These are phyloP conservation scores for Micromussa lordhowensis DNA, from an alignment of 92 coral and sea anemone species.

Conservation along the genomic window DNA sequence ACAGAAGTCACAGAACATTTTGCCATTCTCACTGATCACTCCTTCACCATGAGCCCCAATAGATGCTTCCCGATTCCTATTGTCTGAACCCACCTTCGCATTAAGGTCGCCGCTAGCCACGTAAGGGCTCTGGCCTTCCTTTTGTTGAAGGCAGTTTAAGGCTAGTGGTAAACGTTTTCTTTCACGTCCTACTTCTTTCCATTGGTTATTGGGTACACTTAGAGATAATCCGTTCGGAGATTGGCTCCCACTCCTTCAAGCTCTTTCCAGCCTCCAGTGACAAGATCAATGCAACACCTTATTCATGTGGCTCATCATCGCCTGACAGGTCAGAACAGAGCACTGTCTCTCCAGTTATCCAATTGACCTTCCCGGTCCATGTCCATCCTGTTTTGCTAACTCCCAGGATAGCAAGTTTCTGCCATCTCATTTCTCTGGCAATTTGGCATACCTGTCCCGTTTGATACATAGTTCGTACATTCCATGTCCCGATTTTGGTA, in stretches of 20 bases:
- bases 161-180: not conserved
- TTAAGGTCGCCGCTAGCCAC: not conserved
- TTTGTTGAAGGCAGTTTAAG: slow-evolving; percentile 7
- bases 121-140: slow-evolving; percentile 3
- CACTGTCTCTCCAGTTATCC: not conserved
- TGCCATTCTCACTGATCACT: too few species aligned
- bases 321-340: slow-evolving; percentile 3
- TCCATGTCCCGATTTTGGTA: slow-evolving; percentile 6
- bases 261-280: slow-evolving; percentile 6
- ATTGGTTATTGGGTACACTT: not conserved
- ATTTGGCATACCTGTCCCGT: not conserved
- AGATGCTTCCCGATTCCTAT: not conserved
- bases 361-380: not conserved
- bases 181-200: not conserved
- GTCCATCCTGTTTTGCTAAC: not conserved
- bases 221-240: not conserved
- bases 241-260: slow-evolving; percentile 6
- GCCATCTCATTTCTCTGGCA: not conserved
- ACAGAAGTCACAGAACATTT: too few species aligned
- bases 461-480: not conserved
- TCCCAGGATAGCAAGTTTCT: not conserved
- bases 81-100: not conserved
- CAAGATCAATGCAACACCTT: slow-evolving; percentile 12
- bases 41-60: too few species aligned
- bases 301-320: not conserved